A percentile compares a stretch with the other conserved stretches of the same genome.
Evolutionary conservation across 2,888 invertebrate species (phyloP).

Genomic region (Orchesellides sinensis): DNA sequence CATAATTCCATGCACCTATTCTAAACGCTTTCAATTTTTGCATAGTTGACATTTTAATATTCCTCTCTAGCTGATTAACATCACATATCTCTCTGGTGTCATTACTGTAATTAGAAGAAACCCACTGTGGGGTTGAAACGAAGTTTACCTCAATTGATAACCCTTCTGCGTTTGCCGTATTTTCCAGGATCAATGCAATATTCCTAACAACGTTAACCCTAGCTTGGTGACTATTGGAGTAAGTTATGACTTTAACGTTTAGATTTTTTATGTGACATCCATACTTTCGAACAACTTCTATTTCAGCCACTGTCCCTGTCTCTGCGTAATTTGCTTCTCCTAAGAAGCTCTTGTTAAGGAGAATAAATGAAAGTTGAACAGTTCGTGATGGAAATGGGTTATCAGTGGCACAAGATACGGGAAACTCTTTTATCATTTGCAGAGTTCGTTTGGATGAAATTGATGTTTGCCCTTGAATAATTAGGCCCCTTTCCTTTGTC

Average conservation of each 20-base stretch:
- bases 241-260: conserved; percentile 12
- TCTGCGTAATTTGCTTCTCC: no score
- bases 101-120: neutral
- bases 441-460: neutral
- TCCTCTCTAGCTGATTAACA: neutral
- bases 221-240: neutral
- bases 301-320: no score
- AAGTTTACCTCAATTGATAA: conserved; percentile 30
- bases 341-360: no score
- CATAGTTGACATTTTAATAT: neutral
- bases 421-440: neutral
- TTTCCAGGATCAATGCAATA: neutral
- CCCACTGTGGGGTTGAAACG: no score
- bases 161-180: conserved; percentile 7
- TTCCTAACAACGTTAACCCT: conserved; percentile 17
- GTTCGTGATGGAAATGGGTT: neutral
- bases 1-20: no score
- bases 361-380: no score
- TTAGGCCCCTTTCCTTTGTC: neutral
- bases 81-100: neutral
- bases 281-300: conserved; percentile 7
- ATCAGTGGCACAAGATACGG: neutral
- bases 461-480: neutral
- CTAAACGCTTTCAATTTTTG: no score
- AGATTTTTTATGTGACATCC: conserved; percentile 25